Evolutionary conservation across 2,888 invertebrate genomes (phyloP).

Genomic region (Noctua janthina): DNA sequence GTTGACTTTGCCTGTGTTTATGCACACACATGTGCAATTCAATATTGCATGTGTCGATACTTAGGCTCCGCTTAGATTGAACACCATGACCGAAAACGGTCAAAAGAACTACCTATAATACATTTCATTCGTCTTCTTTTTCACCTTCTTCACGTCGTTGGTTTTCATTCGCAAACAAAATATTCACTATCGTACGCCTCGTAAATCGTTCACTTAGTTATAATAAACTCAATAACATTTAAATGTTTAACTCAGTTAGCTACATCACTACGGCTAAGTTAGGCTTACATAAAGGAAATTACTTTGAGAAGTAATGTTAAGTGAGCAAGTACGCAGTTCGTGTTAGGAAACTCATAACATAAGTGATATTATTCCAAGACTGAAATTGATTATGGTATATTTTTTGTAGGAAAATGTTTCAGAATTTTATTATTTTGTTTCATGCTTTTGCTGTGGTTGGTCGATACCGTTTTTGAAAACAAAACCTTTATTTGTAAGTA

Average conservation of each 20-base stretch:
- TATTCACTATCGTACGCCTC: not conserved
- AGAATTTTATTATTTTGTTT: not conserved
- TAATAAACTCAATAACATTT: constrained; percentile 33
- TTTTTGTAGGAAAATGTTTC: not conserved
- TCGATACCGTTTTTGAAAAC: no score
- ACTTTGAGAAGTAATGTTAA: constrained; percentile 38
- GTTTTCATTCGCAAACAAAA: not conserved
- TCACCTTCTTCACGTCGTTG: not conserved
- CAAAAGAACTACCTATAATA: no score
- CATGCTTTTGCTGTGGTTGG: no score
- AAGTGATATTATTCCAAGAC: constrained; percentile 27
- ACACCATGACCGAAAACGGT: no score
- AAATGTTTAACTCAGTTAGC: constrained; percentile 23
- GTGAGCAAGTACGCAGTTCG: constrained; percentile 32
- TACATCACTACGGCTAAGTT: constrained; percentile 19
- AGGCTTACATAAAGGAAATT: constrained; percentile 32
- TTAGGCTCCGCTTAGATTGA: no score
- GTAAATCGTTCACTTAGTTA: not conserved
- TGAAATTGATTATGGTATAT: constrained; percentile 24
- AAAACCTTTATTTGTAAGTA: no score
- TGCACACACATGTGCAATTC: no score
- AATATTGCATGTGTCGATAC: no score
- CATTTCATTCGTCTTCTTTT: not conserved
- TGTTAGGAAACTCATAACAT: constrained; percentile 32
- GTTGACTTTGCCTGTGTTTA: no score